phyloP scores from a whole-genome alignment of 2,113 vertebrate genomes.

The Corydoras maculifer region DNA sequence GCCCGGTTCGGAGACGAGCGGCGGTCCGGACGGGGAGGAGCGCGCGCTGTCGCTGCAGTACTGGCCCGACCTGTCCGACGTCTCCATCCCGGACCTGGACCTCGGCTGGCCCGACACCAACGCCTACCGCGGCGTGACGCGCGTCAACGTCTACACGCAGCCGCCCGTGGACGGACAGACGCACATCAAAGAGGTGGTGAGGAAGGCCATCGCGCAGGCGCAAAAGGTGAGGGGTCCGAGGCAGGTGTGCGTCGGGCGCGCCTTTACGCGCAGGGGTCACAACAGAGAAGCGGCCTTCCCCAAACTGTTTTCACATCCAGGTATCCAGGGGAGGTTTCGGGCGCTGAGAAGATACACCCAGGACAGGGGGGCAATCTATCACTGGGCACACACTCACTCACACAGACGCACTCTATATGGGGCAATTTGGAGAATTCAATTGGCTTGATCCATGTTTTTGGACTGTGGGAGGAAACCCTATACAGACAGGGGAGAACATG shows the following conservation, averaged over 20 bases:
- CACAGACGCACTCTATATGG: no score
- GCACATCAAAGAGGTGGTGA: constrained; percentile 94
- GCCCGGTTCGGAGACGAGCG: constrained; percentile 69
- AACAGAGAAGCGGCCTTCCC: no score
- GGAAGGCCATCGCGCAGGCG: constrained; percentile 86
- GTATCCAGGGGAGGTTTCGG: no score
- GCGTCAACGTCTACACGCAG: constrained; percentile 88
- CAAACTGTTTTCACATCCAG: no score
- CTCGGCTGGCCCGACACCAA: constrained; percentile 86
- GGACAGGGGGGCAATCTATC: no score
- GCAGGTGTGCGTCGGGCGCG: neutral
- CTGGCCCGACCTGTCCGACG: constrained; percentile 90
- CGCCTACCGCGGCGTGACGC: constrained; percentile 87
- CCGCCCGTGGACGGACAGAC: constrained; percentile 79
- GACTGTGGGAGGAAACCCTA: no score
- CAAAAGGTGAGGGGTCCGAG: constrained; percentile 71
- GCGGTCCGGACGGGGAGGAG: constrained; percentile 52
- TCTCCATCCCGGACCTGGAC: constrained; percentile 85
- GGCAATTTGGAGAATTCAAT: no score
- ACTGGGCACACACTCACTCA: no score
- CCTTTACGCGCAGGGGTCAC: no score
- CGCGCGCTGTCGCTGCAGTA: constrained; percentile 79
- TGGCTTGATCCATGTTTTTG: no score
- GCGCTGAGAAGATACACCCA: no score
- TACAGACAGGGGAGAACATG: no score